A percentile compares a stretch with the other conserved stretches of the same genome.
These are phyloP conservation scores for Propithecus coquereli DNA, from an alignment of 2,113 vertebrate genomes.

Conservation along the genomic window DNA sequence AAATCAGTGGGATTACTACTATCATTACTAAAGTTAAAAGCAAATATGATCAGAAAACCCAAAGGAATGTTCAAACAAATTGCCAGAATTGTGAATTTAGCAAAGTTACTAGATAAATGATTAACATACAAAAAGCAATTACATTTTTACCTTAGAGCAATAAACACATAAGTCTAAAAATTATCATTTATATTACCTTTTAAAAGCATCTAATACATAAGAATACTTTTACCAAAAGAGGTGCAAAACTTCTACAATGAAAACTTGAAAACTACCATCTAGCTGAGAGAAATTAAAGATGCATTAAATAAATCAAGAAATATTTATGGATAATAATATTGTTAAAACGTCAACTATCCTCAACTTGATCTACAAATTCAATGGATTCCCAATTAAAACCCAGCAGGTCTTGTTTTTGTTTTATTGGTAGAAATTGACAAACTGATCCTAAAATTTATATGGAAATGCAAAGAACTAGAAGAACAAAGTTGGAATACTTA, in stretches of 20 bases:
- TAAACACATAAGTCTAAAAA: neutral
- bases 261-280: neutral
- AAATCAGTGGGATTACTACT: neutral
- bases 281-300: neutral
- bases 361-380: neutral
- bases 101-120: neutral
- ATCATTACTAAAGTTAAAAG: neutral
- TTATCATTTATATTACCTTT: neutral
- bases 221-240: neutral
- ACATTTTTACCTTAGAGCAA: neutral
- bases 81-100: neutral
- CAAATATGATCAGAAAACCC: neutral
- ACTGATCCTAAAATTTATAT: neutral
- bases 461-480: neutral
- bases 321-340: constrained; percentile 5
- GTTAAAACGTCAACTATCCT: neutral
- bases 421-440: neutral
- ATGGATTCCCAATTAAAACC: neutral
- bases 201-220: neutral
- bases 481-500: neutral
- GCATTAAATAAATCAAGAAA: neutral
- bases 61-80: neutral
- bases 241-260: neutral
- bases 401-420: neutral
- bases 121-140: neutral